phyloP scores from a whole-genome alignment of 1,140 invertebrate species.

The Trachymyrmex septentrionalis region DNA sequence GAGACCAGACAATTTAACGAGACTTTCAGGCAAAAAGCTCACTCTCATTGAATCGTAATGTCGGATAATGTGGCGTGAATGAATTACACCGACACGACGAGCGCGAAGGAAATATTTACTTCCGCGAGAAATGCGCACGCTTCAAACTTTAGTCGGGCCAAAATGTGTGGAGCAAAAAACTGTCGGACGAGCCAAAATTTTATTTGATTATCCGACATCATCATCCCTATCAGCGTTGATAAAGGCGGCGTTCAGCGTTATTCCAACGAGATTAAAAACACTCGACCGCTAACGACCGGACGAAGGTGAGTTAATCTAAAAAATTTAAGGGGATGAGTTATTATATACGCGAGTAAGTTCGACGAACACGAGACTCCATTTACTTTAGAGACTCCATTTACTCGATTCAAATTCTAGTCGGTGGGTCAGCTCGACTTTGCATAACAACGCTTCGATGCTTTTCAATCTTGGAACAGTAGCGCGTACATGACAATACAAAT shows the following conservation, averaged over 20 bases:
- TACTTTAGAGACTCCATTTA: not conserved
- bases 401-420: not conserved
- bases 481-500: not conserved
- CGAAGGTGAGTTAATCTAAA: not conserved
- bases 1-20: constrained; percentile 59
- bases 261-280: not conserved
- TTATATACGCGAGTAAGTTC: not conserved
- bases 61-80: constrained; percentile 45
- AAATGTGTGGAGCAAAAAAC: not conserved
- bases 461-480: not conserved
- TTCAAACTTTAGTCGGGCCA: not conserved
- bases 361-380: not conserved
- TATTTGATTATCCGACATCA: constrained; percentile 4
- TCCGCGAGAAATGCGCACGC: constrained; percentile 20
- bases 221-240: not conserved
- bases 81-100: constrained; percentile 48
- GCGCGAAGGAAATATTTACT: constrained; percentile 58
- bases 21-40: constrained; percentile 45
- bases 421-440: not conserved
- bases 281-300: not conserved
- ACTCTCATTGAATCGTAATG: constrained; percentile 47
- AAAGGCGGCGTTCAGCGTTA: not conserved
- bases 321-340: constrained; percentile 5
- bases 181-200: constrained; percentile 7
- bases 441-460: not conserved